Evolutionary conservation across 2,797 vertebrate genomes (phyloP).

Genomic region (Microctenopoma stevenorrisi): DNA sequence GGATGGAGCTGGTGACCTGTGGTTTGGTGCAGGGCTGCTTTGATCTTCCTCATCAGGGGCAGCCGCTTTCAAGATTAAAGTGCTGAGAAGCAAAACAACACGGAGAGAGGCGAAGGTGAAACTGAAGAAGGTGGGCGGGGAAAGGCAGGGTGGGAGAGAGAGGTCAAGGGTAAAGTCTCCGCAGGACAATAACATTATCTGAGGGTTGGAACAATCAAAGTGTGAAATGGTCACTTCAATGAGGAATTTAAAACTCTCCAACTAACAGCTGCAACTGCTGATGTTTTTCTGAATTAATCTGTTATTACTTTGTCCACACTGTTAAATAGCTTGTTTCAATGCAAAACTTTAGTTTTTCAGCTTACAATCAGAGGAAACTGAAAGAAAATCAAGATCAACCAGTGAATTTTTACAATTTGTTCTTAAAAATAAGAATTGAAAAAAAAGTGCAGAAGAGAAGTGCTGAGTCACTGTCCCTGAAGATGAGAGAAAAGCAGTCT

Average conservation of each 20-base stretch:
- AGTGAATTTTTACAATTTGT: not conserved
- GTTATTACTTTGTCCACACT: not conserved
- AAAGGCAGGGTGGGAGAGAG: constrained; percentile 44
- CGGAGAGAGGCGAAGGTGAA: constrained; percentile 36
- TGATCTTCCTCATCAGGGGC: constrained; percentile 74
- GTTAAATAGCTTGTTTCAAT: not conserved
- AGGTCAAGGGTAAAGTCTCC: constrained; percentile 54
- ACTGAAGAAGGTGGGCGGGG: constrained; percentile 12
- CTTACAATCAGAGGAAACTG: not conserved
- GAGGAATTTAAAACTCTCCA: not conserved
- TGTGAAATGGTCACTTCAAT: not conserved
- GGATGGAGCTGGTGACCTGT: constrained; percentile 71
- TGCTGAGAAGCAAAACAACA: constrained; percentile 59
- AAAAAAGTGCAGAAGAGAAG: not conserved
- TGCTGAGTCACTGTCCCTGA: constrained; percentile 15
- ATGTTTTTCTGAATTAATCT: not conserved
- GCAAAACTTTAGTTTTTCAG: not conserved
- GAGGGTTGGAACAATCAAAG: not conserved
- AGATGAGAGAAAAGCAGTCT: not conserved
- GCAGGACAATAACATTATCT: not conserved
- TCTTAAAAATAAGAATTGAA: not conserved
- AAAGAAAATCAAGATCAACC: not conserved
- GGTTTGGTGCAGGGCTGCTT: constrained; percentile 57
- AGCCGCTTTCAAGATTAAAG: constrained; percentile 74
- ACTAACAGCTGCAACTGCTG: not conserved